Base-by-base conservation (phyloP, 2,888 invertebrate genomes). In the Pinctada fucata region DNA sequence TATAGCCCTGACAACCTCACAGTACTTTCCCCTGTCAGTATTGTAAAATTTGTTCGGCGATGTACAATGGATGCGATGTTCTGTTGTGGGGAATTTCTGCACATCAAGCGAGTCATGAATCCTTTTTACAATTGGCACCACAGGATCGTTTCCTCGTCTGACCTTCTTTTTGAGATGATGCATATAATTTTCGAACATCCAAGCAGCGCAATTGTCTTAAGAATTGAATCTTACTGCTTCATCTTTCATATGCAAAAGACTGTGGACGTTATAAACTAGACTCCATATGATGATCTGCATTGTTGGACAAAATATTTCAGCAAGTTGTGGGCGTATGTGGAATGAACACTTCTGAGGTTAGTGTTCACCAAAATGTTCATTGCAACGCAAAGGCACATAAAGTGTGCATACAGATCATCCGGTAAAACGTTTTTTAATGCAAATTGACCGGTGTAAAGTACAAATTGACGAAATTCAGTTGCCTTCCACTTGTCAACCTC, bases 221-320 rank as follows among this genome's bases (percentile, higher is more conserved):
- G 70, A 63, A 4, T 91, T 91, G 83, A 86, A 90, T 65, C 76
- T 87, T 74, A 71, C 64, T 3, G 86, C 89, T 81, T 92, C 92
- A 72, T 88, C 86, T 51, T 89, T 84, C 52, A 92, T 64, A 85
- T 92, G 92, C 52, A 87, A 76, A 13, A 92, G 80, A 73, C 88
- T 87, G 83, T 93, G 92, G 6, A 92, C 84, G 87, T 93, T 92
- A 80, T 91, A 83, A 13, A 87, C 86, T n/a, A 91, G 79, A 78
- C 81, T 13, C 90, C 89, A 85, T 92, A 92, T 51, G 91, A 73
- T 49, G 84, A 79, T 45, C 83, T 66, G 83, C 86, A 79, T 6
- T 83, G 67, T 51, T 76, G 6, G 2, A 91, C 88, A 85, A 90
- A 91, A 47, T 71, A 51, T 49, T 68, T 65, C 45, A 88, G 50